A percentile compares a stretch with the other conserved stretches of the same genome.
Evolutionary conservation across 92 coral and sea anemone species (phyloP).

Genomic region (Epizoanthus scotinus): DNA sequence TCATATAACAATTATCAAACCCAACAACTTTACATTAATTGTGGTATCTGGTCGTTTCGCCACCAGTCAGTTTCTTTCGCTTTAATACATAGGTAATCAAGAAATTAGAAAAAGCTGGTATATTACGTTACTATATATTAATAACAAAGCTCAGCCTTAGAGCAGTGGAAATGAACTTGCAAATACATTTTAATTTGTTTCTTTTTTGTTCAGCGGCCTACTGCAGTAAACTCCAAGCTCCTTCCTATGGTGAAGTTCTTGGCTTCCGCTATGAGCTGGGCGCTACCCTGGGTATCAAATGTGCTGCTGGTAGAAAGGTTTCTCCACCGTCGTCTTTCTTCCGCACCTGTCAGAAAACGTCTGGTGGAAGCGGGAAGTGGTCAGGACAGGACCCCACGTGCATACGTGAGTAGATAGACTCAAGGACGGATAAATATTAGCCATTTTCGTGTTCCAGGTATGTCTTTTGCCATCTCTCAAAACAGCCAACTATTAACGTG

Average conservation of each 20-base stretch:
- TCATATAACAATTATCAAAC: no score
- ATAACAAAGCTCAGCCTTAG: neutral
- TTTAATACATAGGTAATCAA: no score
- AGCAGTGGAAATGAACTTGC: neutral
- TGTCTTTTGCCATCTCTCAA: no score
- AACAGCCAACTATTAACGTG: no score
- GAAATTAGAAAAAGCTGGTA: no score
- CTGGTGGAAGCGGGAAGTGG: conserved; percentile 77
- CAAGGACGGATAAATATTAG: no score
- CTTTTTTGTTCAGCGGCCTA: conserved; percentile 70
- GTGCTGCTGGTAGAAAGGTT: conserved; percentile 73
- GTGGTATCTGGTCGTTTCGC: no score
- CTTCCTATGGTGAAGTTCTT: conserved; percentile 73
- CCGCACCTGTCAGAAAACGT: conserved; percentile 66
- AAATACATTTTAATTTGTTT: neutral
- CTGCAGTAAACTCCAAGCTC: conserved; percentile 78
- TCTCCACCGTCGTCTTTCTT: conserved; percentile 78
- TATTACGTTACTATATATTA: neutral
- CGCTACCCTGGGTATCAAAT: conserved; percentile 90
- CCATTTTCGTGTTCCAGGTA: no score
- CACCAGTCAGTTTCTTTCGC: no score
- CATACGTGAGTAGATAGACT: conserved; percentile 57
- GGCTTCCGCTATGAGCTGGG: conserved; percentile 91
- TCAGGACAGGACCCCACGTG: conserved; percentile 85
- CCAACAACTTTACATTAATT: no score